phyloP scores from a whole-genome alignment of 2,888 invertebrate species.

The Cabera pusaria region DNA sequence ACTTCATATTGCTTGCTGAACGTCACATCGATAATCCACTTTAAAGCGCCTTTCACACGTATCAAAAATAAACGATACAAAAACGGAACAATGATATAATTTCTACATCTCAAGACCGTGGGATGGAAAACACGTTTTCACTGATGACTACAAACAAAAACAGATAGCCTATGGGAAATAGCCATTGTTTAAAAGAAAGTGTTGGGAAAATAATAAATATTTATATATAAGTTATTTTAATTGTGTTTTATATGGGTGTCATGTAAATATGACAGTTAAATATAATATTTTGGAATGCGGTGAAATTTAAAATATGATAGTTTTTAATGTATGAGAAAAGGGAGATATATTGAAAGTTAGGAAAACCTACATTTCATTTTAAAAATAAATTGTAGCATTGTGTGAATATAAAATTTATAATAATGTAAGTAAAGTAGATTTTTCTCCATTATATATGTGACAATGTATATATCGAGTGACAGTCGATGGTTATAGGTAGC shows the following conservation, averaged over 20 bases:
- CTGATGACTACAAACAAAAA: slow-evolving; percentile 52
- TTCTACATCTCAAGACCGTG: slow-evolving; percentile 62
- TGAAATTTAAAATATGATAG: too few species aligned
- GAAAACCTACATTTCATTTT: too few species aligned
- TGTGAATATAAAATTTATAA: too few species aligned
- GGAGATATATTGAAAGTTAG: too few species aligned
- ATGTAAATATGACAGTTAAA: slow-evolving; percentile 1
- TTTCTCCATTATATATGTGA: too few species aligned
- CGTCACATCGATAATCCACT: slow-evolving; percentile 1
- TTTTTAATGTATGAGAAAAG: too few species aligned
- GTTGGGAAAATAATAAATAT: slow-evolving; percentile 31
- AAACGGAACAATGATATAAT: slow-evolving; percentile 40
- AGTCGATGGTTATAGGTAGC: too few species aligned
- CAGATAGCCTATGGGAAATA: slow-evolving; percentile 57
- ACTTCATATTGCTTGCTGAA: too few species aligned
- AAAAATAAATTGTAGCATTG: too few species aligned
- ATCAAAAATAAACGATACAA: slow-evolving; percentile 30
- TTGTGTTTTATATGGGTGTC: neutral
- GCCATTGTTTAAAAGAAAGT: slow-evolving; percentile 59
- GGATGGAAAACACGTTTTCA: slow-evolving; percentile 63
- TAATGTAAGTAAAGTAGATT: too few species aligned
- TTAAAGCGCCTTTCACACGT: slow-evolving; percentile 21
- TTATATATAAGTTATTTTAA: slow-evolving; percentile 12
- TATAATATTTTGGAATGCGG: neutral
- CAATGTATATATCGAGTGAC: too few species aligned